These are phyloP conservation scores for Minunthozetes semirufus DNA, from an alignment of 2,888 invertebrate genomes.

Conservation along the genomic window DNA sequence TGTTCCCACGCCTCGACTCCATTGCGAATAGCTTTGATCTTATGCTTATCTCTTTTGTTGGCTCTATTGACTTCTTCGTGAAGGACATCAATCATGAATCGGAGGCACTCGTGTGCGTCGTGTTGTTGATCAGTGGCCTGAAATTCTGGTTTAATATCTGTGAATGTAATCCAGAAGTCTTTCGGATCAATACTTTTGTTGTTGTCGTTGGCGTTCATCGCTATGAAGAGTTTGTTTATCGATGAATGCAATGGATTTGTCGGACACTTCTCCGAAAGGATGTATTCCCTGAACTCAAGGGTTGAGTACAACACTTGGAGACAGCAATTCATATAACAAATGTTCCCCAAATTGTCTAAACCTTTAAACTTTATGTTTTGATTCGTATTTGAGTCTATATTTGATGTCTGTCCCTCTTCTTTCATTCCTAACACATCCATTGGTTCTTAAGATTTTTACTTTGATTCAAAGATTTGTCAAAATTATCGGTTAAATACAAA, in stretches of 20 bases:
- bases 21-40: conserved; percentile 9
- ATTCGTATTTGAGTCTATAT: neutral
- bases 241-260: neutral
- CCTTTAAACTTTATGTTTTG: neutral
- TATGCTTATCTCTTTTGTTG: conserved; percentile 46
- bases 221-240: neutral
- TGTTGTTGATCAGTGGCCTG: conserved; percentile 58
- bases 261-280: neutral
- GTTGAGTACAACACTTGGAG: neutral
- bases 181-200: neutral
- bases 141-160: neutral
- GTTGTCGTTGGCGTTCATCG: neutral
- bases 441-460: neutral
- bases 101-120: conserved; percentile 81
- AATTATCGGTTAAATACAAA: too few species aligned
- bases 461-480: too few species aligned
- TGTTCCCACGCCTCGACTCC: conserved; percentile 33
- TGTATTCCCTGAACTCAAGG: neutral
- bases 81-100: conserved; percentile 78
- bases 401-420: neutral
- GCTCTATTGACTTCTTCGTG: conserved; percentile 82
- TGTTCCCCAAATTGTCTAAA: neutral
- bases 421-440: neutral
- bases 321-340: neutral
- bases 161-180: neutral